A percentile compares a stretch with the other conserved stretches of the same genome.
phyloP scores from a whole-genome alignment of 1,140 invertebrate species.

The Chironomus tepperi region DNA sequence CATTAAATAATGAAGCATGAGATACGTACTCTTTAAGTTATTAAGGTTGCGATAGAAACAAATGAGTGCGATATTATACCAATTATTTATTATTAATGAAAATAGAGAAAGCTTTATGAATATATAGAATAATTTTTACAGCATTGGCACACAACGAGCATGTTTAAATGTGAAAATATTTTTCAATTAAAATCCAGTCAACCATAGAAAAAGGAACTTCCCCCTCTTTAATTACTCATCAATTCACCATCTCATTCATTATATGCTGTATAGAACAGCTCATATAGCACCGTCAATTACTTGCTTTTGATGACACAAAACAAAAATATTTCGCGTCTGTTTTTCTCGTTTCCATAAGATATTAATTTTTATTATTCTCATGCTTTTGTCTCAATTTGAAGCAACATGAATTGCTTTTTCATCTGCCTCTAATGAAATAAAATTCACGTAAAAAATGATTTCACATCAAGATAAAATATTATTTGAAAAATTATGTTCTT shows the following conservation, averaged over 20 bases:
- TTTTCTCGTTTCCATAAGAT: not conserved
- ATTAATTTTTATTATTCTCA: no score
- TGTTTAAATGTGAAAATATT: not conserved
- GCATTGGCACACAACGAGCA: not conserved
- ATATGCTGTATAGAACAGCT: not conserved
- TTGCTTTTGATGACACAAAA: not conserved
- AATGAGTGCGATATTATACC: not conserved
- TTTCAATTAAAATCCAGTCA: constrained; percentile 8
- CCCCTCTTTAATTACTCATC: not conserved
- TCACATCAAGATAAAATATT: no score
- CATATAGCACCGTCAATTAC: constrained; percentile 1
- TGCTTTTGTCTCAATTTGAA: no score
- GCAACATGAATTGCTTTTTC: not conserved
- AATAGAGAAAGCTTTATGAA: not conserved
- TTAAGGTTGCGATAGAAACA: not conserved
- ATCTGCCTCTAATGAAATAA: not conserved
- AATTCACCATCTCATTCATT: not conserved
- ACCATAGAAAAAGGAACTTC: not conserved
- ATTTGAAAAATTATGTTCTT: no score
- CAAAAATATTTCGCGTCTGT: not conserved
- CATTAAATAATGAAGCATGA: no score
- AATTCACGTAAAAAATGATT: not conserved
- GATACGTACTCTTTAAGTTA: not conserved
- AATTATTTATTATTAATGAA: not conserved
- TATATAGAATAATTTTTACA: not conserved